These are phyloP conservation scores for Chascanopsetta lugubris DNA, from an alignment of 2,113 vertebrate genomes.

Conservation along the genomic window DNA sequence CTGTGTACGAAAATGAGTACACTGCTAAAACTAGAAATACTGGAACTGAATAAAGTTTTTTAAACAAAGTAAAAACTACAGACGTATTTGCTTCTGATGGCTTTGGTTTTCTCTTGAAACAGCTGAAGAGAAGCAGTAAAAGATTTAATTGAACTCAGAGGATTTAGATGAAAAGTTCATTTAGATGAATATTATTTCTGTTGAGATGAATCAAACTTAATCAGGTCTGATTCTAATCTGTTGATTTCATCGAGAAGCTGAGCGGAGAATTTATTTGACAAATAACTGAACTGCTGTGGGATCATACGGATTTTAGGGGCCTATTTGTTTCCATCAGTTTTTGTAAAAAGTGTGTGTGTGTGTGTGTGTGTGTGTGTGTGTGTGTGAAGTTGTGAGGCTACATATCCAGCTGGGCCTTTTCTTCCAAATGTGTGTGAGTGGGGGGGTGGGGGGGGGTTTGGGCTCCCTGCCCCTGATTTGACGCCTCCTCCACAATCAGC, in stretches of 20 bases:
- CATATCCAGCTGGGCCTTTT: slow-evolving; percentile 47
- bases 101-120: not conserved
- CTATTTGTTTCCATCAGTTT: no score
- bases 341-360: no score
- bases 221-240: no score
- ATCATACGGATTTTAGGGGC: no score
- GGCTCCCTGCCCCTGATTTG: not conserved
- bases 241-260: no score
- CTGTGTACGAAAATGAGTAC: slow-evolving; percentile 22
- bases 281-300: no score
- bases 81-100: not conserved
- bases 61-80: not conserved
- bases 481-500: not conserved
- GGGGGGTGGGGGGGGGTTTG: not conserved
- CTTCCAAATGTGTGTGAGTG: slow-evolving; percentile 16
- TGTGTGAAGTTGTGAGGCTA: slow-evolving; percentile 15
- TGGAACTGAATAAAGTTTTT: not conserved
- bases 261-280: no score
- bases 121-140: not conserved
- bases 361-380: not conserved
- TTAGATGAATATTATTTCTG: no score
- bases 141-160: no score
- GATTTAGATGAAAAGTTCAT: no score
- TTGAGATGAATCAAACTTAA: no score
- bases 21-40: not conserved